Base-by-base conservation (phyloP, 2,113 vertebrate species). In the Erythrocercus mccallii region DNA sequence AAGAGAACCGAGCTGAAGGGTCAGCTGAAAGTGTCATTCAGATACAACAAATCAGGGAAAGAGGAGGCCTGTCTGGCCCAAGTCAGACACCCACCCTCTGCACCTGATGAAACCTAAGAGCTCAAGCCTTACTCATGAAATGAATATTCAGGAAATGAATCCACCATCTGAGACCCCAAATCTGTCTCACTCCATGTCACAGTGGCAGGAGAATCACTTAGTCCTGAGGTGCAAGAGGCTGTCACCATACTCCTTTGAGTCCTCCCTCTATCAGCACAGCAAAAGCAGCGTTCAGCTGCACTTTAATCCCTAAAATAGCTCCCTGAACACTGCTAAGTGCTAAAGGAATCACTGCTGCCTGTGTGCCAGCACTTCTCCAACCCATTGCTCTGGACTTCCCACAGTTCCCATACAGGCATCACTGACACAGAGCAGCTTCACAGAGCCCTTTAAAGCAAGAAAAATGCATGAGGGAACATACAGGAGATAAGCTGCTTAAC, bases 401-500 rank as follows among this genome's bases (percentile, higher is more conserved):
- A 20, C 47, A 31, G 2, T 85, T 85, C 76, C 74, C 40, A 11
- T 64, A 28, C 81, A 61, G 70, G 37, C 78, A 92, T 38, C 35
- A 20, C 42, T 85, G 66, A 71, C 24, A 50, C 21, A 53, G 15
- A 70, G 40, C 33, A 57, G 48, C 69, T 81, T 91, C 81, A 86
- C 62, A 60, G 38, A 77, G 50, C 35, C 40, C 27, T 68, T 87
- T 38, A 54, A 85, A 69, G 28, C 50, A 58, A 50, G 66, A 70
- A 30, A 44, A 66, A 31, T 51, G 33, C 25, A 48, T 69, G 53
- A 87, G 48, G 27, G 35, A 84, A 47, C 42, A 31, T 50, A 44
- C 27, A 60, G 66, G 82, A 70, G 82, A 70, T 93, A 88, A 97
- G 82, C 85, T 92, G 44, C 92, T 94, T 94, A 96, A 70, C 64